Percentiles rank a stretch among this genome's conserved stretches.
Evolutionary conservation across 2,797 vertebrate species (phyloP).

Genomic region (Balearica regulorum): DNA sequence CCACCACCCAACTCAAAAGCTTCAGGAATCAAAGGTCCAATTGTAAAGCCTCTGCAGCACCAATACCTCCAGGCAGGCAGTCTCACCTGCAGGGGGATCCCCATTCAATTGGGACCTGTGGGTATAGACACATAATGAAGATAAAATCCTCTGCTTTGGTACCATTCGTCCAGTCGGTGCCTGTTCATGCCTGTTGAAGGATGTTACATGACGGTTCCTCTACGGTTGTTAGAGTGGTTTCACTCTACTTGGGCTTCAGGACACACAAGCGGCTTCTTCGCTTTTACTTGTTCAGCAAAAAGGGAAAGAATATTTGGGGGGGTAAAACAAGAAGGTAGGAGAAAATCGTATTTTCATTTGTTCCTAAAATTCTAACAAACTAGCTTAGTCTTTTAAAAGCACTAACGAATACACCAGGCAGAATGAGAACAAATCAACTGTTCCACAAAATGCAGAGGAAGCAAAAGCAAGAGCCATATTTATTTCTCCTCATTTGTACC

Average conservation of each 20-base stretch:
- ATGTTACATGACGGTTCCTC: background rate
- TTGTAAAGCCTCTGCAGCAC: background rate
- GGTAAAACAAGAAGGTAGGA: background rate
- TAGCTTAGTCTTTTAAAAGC: background rate
- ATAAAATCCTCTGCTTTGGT: background rate
- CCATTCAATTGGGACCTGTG: background rate
- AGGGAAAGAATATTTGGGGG: background rate
- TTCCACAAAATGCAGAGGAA: background rate
- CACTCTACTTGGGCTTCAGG: background rate
- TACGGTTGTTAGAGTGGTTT: background rate
- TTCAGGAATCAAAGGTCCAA: background rate
- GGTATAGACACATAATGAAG: background rate
- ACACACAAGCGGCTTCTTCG: fast-evolving
- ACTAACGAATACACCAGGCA: background rate
- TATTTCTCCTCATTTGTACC: constrained; percentile 55
- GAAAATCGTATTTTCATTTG: background rate
- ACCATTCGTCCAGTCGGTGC: background rate
- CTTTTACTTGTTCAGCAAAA: background rate
- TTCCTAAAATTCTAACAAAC: background rate
- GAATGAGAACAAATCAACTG: background rate
- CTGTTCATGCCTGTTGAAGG: background rate
- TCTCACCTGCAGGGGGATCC: background rate
- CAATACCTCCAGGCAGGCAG: background rate
- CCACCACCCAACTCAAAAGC: background rate
- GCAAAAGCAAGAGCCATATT: constrained; percentile 34